Percentiles rank a stretch among this genome's conserved stretches.
Evolutionary conservation across 2,888 invertebrate genomes (phyloP).

Genomic region (Euproctis similis): DNA sequence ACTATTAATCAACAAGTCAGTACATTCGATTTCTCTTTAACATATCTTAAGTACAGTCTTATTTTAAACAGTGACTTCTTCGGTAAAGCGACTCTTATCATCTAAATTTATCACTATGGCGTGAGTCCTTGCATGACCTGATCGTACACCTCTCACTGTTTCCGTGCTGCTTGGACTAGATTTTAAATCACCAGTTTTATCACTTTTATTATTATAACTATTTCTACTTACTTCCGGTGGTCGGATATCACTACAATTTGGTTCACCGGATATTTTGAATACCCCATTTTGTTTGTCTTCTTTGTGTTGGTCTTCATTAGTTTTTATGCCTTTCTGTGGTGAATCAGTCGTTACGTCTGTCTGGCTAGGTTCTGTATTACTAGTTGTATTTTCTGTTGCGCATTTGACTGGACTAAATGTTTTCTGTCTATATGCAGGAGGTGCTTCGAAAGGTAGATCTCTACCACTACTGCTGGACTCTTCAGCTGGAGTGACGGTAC

Average conservation of each 20-base stretch:
- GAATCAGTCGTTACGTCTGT: slow-evolving; percentile 64
- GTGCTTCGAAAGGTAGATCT: slow-evolving; percentile 63
- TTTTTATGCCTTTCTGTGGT: slow-evolving; percentile 48
- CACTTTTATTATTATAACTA: slow-evolving; percentile 51
- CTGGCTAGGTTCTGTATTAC: slow-evolving; percentile 55
- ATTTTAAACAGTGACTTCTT: slow-evolving; percentile 86
- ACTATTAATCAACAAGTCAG: slow-evolving; percentile 5
- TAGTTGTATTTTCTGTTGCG: slow-evolving; percentile 38
- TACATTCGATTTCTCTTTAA: slow-evolving; percentile 11
- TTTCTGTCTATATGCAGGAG: slow-evolving; percentile 61
- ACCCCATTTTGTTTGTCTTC: slow-evolving; percentile 61
- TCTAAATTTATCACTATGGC: slow-evolving; percentile 88
- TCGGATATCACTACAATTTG: slow-evolving; percentile 60
- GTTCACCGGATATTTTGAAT: slow-evolving; percentile 66
- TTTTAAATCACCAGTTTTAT: slow-evolving; percentile 48
- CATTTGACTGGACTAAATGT: slow-evolving; percentile 69
- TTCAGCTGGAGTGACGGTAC: slow-evolving; percentile 67
- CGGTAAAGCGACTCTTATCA: slow-evolving; percentile 86
- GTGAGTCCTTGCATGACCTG: slow-evolving; percentile 83
- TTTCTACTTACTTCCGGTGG: slow-evolving; percentile 58
- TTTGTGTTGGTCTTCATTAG: slow-evolving; percentile 44
- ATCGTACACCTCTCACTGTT: slow-evolving; percentile 58
- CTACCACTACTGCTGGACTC: slow-evolving; percentile 69
- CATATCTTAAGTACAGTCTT: slow-evolving; percentile 44
- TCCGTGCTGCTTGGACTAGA: slow-evolving; percentile 56